phyloP scores from a whole-genome alignment of 1,140 invertebrate species.

The Drosophila bifasciata region DNA sequence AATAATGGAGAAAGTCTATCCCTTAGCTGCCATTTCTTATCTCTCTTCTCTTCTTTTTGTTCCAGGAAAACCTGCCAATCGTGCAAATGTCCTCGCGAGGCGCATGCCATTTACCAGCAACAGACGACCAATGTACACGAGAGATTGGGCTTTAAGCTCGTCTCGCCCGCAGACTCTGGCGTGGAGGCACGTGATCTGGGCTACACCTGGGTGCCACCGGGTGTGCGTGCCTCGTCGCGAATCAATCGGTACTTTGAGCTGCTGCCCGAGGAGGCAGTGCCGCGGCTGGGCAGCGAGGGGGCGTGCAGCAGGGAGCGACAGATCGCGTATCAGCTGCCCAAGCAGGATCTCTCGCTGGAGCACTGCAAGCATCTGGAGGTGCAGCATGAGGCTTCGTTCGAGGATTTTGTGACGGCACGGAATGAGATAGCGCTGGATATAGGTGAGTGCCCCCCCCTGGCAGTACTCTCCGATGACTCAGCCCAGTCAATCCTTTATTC shows the following conservation, averaged over 20 bases:
- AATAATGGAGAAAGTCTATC: neutral
- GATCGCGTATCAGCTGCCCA: slow-evolving; percentile 95
- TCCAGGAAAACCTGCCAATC: slow-evolving; percentile 88
- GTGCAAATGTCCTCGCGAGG: slow-evolving; percentile 94
- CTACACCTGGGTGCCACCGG: slow-evolving; percentile 93
- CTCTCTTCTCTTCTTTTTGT: slow-evolving; percentile 14
- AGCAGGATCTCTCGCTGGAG: slow-evolving; percentile 95
- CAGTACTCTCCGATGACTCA: neutral
- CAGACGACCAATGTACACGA: slow-evolving; percentile 88
- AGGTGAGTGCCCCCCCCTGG: slow-evolving; percentile 85
- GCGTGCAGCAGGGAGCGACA: slow-evolving; percentile 92
- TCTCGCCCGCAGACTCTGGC: slow-evolving; percentile 78
- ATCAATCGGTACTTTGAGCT: slow-evolving; percentile 90
- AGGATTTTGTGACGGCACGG: slow-evolving; percentile 95
- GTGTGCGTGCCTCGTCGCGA: slow-evolving; percentile 87
- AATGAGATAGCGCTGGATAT: slow-evolving; percentile 98
- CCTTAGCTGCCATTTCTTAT: neutral
- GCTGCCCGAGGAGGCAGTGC: slow-evolving; percentile 91
- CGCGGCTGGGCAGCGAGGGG: slow-evolving; percentile 90
- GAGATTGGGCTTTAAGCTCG: slow-evolving; percentile 89
- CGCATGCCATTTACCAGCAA: slow-evolving; percentile 92
- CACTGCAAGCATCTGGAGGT: slow-evolving; percentile 95
- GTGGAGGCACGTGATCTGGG: slow-evolving; percentile 87
- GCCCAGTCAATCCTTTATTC: slow-evolving; percentile 5
- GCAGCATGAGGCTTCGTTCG: slow-evolving; percentile 90